Base-by-base conservation (phyloP, 1,140 invertebrate species). In the Pseudoatta argentina region DNA sequence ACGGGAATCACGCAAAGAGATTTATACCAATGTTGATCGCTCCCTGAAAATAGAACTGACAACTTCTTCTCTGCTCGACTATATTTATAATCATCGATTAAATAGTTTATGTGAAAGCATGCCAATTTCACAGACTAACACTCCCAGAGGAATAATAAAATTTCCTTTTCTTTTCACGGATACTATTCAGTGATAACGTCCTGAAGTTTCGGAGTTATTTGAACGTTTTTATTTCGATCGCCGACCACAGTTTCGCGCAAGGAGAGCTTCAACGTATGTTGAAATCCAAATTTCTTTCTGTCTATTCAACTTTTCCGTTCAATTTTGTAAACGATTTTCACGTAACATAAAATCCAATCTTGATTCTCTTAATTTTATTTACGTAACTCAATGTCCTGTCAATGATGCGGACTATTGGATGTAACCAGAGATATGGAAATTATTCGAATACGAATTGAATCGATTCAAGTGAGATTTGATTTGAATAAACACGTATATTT, bases 1-100 rank as follows among this genome's bases (percentile, higher is more conserved):
- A 83, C 79, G 21, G 57, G n/a, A 51, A 83, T 83, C 79, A 83
- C 79, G 79, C 79, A 83, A 83, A 83, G 55, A 75, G 69, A 83
- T 83, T 83, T 83, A 75, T 83, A 75, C 57, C 39, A 75, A 83
- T 83, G 67, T 83, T 83, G 79, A 83, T 83, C 27, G 55, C 57
- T 48, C 57, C 10, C 79, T 51, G 67, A 27, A 61, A 83, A 83
- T 83, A 83, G 79, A 73, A 83, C 79, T 73, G 79, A 82, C 79
- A 73, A 83, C 18, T 75, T 75, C 44, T 61, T 75, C 24, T 24
- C 39, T 5, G 18, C 18, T 34, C 6, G 21, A 14, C 55, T 48
- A 72, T 69, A 69, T 83, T 73, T 82, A 48, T 51, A 34, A 83
- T 73, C 79, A 73, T 83, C 57, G 79, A 83, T 83, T 73, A 75